Percentiles rank a stretch among this genome's conserved stretches.
These are phyloP conservation scores for Agrypnus murinus DNA, from an alignment of 2,888 invertebrate species.

Conservation along the genomic window DNA sequence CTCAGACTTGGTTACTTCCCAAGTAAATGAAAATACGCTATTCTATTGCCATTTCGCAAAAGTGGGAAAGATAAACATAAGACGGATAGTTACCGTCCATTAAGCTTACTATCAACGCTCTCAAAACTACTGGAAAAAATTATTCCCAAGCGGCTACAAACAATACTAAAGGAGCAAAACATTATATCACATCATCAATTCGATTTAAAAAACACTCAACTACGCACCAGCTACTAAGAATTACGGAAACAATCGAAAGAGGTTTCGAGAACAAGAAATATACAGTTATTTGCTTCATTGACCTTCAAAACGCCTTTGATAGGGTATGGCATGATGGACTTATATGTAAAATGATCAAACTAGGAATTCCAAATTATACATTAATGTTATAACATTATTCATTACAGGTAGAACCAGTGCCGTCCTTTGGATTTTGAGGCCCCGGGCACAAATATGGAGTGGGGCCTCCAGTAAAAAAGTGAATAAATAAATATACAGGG, in stretches of 20 bases:
- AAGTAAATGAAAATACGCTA: not conserved
- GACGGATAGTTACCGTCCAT: not conserved
- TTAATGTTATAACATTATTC: slow-evolving; percentile 9
- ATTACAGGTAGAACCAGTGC: slow-evolving; percentile 23
- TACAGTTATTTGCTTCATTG: no score
- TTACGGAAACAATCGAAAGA: no score
- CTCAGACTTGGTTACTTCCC: not conserved
- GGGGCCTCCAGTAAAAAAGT: no score
- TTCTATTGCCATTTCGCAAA: not conserved
- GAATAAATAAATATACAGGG: no score
- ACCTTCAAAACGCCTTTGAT: no score
- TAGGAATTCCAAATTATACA: not conserved
- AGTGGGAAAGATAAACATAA: slow-evolving; percentile 2
- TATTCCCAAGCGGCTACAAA: not conserved
- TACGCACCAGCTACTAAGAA: no score
- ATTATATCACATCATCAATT: slow-evolving; percentile 2
- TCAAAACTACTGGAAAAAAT: slow-evolving; percentile 7
- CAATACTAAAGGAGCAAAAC: not conserved
- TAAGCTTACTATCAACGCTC: slow-evolving; percentile 5
- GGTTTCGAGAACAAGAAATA: no score
- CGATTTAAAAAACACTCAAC: not conserved
- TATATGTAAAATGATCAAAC: slow-evolving; percentile 11
- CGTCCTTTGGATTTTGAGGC: no score
- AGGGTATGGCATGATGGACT: slow-evolving; percentile 19
- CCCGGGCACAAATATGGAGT: no score